A percentile compares a stretch with the other conserved stretches of the same genome.
phyloP scores from a whole-genome alignment of 2,797 vertebrate species.

The Thunnus albacares region DNA sequence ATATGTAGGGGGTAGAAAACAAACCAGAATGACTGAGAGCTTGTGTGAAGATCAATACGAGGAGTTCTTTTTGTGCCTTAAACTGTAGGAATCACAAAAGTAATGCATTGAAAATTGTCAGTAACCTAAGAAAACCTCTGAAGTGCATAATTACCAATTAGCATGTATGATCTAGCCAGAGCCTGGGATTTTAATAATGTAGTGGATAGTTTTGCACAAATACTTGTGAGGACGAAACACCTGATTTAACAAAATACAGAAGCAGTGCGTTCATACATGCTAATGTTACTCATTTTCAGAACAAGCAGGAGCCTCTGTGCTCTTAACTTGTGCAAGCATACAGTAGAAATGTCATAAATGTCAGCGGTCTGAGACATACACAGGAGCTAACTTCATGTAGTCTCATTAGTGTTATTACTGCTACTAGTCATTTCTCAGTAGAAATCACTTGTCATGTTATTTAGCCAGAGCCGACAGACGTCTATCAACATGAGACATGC shows the following conservation, averaged over 20 bases:
- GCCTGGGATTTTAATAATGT: neutral
- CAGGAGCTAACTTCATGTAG: too few species aligned
- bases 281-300: neutral
- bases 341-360: neutral
- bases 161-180: neutral
- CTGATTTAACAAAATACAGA: neutral
- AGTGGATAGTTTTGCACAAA: neutral
- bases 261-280: neutral
- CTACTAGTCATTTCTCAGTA: neutral
- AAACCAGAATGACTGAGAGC: too few species aligned
- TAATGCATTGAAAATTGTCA: too few species aligned
- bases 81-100: too few species aligned
- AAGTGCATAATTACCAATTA: neutral
- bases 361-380: too few species aligned
- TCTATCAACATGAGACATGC: neutral
- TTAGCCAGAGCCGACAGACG: neutral
- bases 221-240: neutral
- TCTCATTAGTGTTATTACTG: neutral
- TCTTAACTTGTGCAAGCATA: neutral
- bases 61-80: too few species aligned
- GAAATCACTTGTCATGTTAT: neutral
- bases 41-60: too few species aligned
- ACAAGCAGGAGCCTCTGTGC: neutral
- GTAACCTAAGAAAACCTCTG: neutral
- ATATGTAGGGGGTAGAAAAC: too few species aligned